Evolutionary conservation across 2,113 vertebrate genomes (phyloP).

Genomic region (Tauraco erythrolophus): DNA sequence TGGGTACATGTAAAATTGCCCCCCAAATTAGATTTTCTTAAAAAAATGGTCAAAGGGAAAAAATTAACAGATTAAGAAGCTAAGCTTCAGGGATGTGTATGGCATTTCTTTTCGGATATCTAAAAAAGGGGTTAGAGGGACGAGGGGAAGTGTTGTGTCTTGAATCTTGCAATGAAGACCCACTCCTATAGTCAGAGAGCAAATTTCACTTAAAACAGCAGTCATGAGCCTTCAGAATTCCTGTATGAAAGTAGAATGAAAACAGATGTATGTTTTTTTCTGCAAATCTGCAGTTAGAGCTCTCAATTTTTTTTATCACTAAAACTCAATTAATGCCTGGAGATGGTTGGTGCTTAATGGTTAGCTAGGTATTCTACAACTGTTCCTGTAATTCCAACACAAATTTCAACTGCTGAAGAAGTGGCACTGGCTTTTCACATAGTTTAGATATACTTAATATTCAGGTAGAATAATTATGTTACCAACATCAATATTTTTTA

Average conservation of each 20-base stretch:
- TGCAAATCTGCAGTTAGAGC: neutral
- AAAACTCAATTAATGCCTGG: neutral
- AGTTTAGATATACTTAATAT: neutral
- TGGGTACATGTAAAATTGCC: neutral
- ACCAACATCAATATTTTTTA: neutral
- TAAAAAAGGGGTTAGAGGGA: neutral
- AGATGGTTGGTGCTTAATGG: neutral
- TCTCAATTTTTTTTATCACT: neutral
- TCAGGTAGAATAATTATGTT: neutral
- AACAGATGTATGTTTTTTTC: neutral
- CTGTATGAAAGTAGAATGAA: neutral
- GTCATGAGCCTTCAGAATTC: neutral
- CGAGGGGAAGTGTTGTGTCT: neutral
- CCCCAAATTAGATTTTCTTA: neutral
- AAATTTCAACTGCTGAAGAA: neutral
- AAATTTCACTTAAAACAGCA: neutral
- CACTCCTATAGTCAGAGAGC: neutral
- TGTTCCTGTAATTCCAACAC: neutral
- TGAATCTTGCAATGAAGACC: neutral
- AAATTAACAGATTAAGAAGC: neutral
- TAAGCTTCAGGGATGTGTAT: neutral
- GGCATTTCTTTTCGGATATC: neutral
- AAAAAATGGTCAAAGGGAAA: neutral
- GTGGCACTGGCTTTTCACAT: neutral
- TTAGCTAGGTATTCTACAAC: neutral